phyloP scores from a whole-genome alignment of 2,797 vertebrate species.

The Linurgus olivaceus region DNA sequence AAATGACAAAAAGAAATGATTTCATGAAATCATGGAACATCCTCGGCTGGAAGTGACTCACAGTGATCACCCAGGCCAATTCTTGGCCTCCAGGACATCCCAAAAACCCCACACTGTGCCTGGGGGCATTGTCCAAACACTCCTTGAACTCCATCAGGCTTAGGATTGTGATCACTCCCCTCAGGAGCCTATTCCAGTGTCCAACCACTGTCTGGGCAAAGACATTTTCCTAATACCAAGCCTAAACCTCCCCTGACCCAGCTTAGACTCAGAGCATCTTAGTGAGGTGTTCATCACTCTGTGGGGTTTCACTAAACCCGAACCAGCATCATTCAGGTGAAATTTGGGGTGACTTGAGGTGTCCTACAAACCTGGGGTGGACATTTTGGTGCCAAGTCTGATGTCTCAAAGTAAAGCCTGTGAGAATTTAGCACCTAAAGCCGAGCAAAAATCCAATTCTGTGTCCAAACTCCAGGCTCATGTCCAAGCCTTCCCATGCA shows the following conservation, averaged over 20 bases:
- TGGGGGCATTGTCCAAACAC: not conserved
- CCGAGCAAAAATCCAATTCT: fast-evolving
- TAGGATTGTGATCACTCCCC: not conserved
- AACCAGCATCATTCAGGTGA: fast-evolving
- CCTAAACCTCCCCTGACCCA: not conserved
- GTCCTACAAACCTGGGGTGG: not conserved
- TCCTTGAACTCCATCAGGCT: not conserved
- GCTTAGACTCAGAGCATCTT: not conserved
- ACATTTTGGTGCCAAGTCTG: not conserved
- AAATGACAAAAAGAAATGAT: not conserved
- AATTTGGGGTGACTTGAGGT: not conserved
- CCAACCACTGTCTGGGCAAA: fast-evolving
- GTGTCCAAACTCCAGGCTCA: not conserved
- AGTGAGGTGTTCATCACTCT: not conserved
- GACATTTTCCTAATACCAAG: fast-evolving
- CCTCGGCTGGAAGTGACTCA: fast-evolving
- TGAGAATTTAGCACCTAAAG: not conserved
- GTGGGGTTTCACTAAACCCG: not conserved
- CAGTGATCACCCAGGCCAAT: not conserved
- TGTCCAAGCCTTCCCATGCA: not conserved
- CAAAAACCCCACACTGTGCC: not conserved
- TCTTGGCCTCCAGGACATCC: not conserved
- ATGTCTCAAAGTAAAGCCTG: fast-evolving
- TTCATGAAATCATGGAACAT: not conserved
- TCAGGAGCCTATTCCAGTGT: not conserved